Evolutionary conservation across 2,113 vertebrate species (phyloP).

Genomic region (Probosciger aterrimus): DNA sequence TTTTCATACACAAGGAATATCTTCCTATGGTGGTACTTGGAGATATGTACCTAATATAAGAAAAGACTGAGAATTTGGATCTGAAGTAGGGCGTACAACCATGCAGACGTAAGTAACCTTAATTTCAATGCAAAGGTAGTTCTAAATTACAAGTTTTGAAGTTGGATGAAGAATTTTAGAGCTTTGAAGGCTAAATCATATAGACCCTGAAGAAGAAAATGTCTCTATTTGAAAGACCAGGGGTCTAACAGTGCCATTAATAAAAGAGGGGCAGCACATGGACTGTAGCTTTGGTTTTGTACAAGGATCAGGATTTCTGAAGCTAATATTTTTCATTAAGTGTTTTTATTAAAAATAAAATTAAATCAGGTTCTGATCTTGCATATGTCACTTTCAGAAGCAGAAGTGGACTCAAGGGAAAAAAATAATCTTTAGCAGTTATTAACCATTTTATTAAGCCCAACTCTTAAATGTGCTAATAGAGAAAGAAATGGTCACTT

Average conservation of each 20-base stretch:
- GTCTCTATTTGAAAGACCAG: not conserved
- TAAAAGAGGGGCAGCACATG: not conserved
- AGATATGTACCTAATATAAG: too few relatives aligned
- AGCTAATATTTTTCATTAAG: not conserved
- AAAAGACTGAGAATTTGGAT: not conserved
- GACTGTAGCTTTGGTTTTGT: not conserved
- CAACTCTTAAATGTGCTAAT: accelerated
- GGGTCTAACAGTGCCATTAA: not conserved
- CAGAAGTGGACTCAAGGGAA: not conserved
- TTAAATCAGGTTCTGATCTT: not conserved
- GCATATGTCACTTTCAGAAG: not conserved
- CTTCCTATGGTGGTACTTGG: accelerated
- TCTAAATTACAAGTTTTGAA: not conserved
- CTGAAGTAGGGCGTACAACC: not conserved
- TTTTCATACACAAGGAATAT: not conserved
- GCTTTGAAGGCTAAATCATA: not conserved
- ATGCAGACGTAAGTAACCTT: not conserved
- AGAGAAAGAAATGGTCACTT: accelerated
- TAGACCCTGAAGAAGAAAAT: not conserved
- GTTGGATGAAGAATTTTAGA: not conserved
- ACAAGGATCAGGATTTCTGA: not conserved
- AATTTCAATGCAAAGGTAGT: not conserved
- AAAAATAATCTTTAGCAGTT: not conserved
- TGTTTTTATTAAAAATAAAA: not conserved
- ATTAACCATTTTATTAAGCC: not conserved